Evolutionary conservation across 2,797 vertebrate genomes (phyloP).

Genomic region (Morelia viridis): DNA sequence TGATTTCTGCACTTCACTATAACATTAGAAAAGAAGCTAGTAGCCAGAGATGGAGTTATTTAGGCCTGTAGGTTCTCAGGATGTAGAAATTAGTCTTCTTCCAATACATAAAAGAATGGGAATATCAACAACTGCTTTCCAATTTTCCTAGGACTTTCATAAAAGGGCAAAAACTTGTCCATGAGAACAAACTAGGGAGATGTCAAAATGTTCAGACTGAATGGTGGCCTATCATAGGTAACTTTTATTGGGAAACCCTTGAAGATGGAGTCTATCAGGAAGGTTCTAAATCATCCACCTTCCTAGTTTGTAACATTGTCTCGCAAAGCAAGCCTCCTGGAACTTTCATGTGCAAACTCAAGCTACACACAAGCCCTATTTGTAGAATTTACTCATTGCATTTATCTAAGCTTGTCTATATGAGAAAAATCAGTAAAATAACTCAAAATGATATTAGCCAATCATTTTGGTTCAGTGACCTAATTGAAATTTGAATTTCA

Average conservation of each 20-base stretch:
- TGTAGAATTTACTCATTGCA: neutral
- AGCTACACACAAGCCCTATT: neutral
- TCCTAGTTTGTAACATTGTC: neutral
- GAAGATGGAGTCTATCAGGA: neutral
- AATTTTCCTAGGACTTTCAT: neutral
- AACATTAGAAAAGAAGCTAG: neutral
- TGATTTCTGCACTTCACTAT: neutral
- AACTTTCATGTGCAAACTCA: neutral
- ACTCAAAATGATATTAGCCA: neutral
- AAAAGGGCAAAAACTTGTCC: neutral
- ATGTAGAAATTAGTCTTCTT: neutral
- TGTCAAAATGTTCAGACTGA: neutral
- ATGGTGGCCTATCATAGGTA: neutral
- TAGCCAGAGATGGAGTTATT: neutral
- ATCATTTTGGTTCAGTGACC: slow-evolving; percentile 15
- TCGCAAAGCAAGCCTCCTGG: neutral
- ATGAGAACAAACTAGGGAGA: neutral
- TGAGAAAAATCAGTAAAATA: slow-evolving; percentile 11
- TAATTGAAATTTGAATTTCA: slow-evolving; percentile 21
- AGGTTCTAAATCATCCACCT: neutral
- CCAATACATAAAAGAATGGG: neutral
- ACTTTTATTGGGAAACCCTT: neutral
- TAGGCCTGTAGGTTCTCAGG: neutral
- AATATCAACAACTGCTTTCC: neutral
- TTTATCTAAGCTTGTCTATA: slow-evolving; percentile 6